Conservation (phyloP, 2,888 invertebrate genomes). For the Himalopsyche kuldschensis region DNA sequence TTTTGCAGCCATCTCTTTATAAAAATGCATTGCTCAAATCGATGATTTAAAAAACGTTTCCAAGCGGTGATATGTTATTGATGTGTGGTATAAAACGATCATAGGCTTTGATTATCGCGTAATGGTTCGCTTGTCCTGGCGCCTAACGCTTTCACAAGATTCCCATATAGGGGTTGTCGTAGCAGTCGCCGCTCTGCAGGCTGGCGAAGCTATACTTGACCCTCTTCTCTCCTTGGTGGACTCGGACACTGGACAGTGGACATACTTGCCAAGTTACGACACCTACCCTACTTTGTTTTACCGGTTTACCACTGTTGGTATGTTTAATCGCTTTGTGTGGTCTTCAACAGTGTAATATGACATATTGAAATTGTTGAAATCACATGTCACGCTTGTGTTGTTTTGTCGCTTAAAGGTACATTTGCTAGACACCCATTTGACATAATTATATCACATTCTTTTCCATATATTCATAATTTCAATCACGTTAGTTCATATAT, state of each 20-base stretch:
- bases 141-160: constrained; percentile 32
- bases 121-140: constrained; percentile 16
- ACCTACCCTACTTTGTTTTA: constrained; percentile 34
- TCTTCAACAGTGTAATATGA: constrained; percentile 2
- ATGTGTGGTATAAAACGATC: neutral
- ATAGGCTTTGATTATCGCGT: neutral
- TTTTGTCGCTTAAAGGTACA: too few relatives aligned
- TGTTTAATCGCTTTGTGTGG: constrained; percentile 26
- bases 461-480: too few relatives aligned
- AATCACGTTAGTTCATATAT: too few relatives aligned
- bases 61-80: neutral
- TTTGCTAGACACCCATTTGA: too few relatives aligned
- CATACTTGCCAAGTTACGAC: constrained; percentile 14
- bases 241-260: constrained; percentile 7
- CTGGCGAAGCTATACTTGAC: constrained; percentile 18
- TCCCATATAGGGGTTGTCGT: constrained; percentile 29
- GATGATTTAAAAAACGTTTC: too few relatives aligned
- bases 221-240: constrained; percentile 21
- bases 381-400: neutral
- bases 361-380: neutral
- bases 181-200: neutral
- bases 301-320: constrained; percentile 24
- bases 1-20: too few relatives aligned
- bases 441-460: too few relatives aligned
- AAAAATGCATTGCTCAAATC: too few relatives aligned